Evolutionary conservation across 2,797 vertebrate species (phyloP).

Genomic region (Myiothlypis coronata): DNA sequence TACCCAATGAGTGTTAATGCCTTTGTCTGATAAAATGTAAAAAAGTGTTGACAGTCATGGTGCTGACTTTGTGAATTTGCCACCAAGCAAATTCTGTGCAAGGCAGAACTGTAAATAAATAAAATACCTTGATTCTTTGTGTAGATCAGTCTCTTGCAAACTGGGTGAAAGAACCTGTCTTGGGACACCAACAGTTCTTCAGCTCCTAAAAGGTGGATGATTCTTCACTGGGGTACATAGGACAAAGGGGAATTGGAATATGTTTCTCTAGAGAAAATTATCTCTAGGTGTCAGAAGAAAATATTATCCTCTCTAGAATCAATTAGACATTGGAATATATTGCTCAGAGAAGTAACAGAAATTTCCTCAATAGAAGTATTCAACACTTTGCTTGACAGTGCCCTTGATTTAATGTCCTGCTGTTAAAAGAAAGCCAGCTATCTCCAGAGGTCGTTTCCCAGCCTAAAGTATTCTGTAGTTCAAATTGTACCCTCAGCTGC

Average conservation of each 20-base stretch:
- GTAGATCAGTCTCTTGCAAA: not conserved
- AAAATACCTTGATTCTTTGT: not conserved
- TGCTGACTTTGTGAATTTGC: not conserved
- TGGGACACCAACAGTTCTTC: not conserved
- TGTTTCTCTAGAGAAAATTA: not conserved
- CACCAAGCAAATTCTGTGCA: not conserved
- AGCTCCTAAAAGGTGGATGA: not conserved
- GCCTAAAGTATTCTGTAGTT: not conserved
- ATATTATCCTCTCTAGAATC: not conserved
- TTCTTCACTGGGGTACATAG: not conserved
- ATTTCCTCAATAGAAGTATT: not conserved
- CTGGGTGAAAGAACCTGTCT: not conserved
- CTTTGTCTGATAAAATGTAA: not conserved
- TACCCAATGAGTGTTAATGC: not conserved
- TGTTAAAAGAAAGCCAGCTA: not conserved
- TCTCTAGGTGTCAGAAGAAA: not conserved
- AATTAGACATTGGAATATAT: not conserved
- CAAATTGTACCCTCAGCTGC: not conserved
- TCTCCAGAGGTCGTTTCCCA: not conserved
- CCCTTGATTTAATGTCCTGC: not conserved
- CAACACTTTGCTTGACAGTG: not conserved
- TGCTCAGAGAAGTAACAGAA: not conserved
- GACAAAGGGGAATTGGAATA: not conserved
- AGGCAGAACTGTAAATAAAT: not conserved
- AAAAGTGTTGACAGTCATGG: not conserved